Evolutionary conservation across 1,140 invertebrate species (phyloP).

Genomic region (Drosophila sulfurigaster): DNA sequence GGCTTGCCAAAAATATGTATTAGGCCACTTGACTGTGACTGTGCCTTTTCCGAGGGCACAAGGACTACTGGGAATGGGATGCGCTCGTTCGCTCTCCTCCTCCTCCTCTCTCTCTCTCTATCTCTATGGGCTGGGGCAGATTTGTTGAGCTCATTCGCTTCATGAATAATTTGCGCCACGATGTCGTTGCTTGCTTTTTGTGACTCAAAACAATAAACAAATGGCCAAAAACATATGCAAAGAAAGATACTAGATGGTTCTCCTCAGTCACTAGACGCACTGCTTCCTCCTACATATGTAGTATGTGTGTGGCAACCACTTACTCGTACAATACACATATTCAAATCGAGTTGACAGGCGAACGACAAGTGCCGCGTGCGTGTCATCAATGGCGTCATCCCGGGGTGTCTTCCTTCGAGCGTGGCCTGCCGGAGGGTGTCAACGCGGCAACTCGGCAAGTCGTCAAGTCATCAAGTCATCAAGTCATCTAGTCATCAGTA

Average conservation of each 20-base stretch:
- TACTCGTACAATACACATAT: slow-evolving; percentile 44
- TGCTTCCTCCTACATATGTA: background rate
- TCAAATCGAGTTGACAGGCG: slow-evolving; percentile 74
- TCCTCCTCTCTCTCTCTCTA: too few relatives aligned
- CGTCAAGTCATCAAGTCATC: slow-evolving; percentile 71
- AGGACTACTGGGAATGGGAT: background rate
- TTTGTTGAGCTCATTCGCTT: slow-evolving; percentile 81
- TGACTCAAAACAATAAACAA: slow-evolving; percentile 74
- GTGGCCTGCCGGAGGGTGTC: slow-evolving; percentile 12
- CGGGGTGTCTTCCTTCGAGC: background rate
- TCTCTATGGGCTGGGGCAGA: slow-evolving; percentile 41
- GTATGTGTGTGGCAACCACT: slow-evolving; percentile 19
- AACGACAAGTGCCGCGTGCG: slow-evolving; percentile 59
- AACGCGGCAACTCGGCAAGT: slow-evolving; percentile 58
- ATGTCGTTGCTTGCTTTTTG: slow-evolving; percentile 58
- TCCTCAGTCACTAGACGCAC: background rate
- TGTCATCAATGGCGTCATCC: slow-evolving; percentile 74
- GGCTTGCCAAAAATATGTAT: slow-evolving; percentile 76
- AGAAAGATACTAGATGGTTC: slow-evolving; percentile 23
- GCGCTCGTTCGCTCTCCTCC: background rate
- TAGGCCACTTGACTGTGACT: slow-evolving; percentile 73
- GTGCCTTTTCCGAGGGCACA: slow-evolving; percentile 1
- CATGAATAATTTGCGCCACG: slow-evolving; percentile 80
- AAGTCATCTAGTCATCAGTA: slow-evolving; percentile 77
- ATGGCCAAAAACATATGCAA: slow-evolving; percentile 80